Conservation (phyloP, 2,797 vertebrate species). For the Zenarchopterus dispar region DNA sequence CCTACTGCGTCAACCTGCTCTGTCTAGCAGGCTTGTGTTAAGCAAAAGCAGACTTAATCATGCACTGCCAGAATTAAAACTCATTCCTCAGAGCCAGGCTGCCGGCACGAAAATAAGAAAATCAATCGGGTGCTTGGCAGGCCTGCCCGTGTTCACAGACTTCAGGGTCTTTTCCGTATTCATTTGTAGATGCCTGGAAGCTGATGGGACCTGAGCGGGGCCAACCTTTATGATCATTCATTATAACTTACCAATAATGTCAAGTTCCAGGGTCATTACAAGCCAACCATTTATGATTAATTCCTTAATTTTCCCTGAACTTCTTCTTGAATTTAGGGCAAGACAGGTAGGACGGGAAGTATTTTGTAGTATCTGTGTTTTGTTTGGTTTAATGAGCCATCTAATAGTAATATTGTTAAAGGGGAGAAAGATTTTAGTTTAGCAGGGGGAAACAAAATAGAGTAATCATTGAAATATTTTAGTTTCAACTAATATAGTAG, state of each 20-base stretch:
- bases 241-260: conserved; percentile 87
- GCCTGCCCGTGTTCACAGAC: conserved; percentile 80
- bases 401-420: conserved; percentile 74
- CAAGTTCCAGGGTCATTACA: conserved; percentile 81
- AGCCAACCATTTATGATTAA: conserved; percentile 79
- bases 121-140: conserved; percentile 91
- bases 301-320: conserved; percentile 69
- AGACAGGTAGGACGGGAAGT: conserved; percentile 40
- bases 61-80: conserved; percentile 91
- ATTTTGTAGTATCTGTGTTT: conserved; percentile 62
- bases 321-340: conserved; percentile 64
- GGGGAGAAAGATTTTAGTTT: conserved; percentile 5
- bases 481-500: neutral
- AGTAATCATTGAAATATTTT: neutral
- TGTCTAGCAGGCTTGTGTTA: conserved; percentile 41
- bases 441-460: neutral
- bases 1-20: conserved; percentile 55
- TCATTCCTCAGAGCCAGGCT: conserved; percentile 90
- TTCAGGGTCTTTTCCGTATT: conserved; percentile 82
- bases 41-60: conserved; percentile 78
- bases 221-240: conserved; percentile 80
- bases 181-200: conserved; percentile 85
- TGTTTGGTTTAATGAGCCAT: conserved; percentile 77
- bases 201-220: conserved; percentile 72
- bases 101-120: conserved; percentile 94